phyloP scores from a whole-genome alignment of 2,888 invertebrate genomes.

The Schizotus pectinicornis region DNA sequence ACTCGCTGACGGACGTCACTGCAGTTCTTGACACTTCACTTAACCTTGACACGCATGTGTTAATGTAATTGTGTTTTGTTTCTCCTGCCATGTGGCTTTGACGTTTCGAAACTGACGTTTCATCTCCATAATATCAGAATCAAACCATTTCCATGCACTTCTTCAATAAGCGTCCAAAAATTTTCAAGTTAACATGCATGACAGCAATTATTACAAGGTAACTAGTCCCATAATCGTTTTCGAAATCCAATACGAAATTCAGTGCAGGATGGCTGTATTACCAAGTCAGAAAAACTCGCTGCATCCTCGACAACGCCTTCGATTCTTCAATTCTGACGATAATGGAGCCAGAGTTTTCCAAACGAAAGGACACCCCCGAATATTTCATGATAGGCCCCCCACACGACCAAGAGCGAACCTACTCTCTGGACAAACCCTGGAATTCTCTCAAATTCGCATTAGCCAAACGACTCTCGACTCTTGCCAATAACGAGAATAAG shows the following conservation, averaged over 20 bases:
- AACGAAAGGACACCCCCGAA: slow-evolving; percentile 32
- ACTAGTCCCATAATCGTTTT: not conserved
- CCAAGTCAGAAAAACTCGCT: slow-evolving; percentile 49
- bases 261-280: slow-evolving; percentile 51
- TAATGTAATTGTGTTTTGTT: too few species aligned
- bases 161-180: slow-evolving; percentile 17
- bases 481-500: slow-evolving; percentile 70
- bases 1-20: too few species aligned
- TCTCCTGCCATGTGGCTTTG: slow-evolving; percentile 10
- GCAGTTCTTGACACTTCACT: too few species aligned
- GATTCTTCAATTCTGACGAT: slow-evolving; percentile 52
- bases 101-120: slow-evolving; percentile 1
- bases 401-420: slow-evolving; percentile 17
- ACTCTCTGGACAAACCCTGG: slow-evolving; percentile 37
- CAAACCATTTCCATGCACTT: not conserved
- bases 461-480: slow-evolving; percentile 70
- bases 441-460: slow-evolving; percentile 51
- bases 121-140: not conserved
- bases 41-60: too few species aligned
- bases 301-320: slow-evolving; percentile 49
- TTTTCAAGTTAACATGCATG: slow-evolving; percentile 15
- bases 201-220: slow-evolving; percentile 12
- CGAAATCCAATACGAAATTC: slow-evolving; percentile 18
- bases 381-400: slow-evolving; percentile 34
- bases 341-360: slow-evolving; percentile 41